Evolutionary conservation across 64 coral and sea anemone species (phyloP), one percentile per base, ranked within the genome.

Genomic region (Anthopleura sola): DNA sequence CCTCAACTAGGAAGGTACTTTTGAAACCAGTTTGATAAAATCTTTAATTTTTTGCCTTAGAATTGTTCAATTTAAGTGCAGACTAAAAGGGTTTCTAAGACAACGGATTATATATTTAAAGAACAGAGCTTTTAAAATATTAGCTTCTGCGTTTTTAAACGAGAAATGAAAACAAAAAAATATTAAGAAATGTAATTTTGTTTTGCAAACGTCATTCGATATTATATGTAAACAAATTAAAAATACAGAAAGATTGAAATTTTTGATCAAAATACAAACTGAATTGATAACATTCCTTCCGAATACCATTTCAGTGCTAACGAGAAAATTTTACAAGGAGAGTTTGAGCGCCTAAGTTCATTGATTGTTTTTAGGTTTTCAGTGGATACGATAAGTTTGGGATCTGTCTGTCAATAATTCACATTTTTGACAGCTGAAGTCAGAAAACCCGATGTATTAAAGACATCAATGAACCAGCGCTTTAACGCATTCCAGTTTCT

Each of bases 401-500:
- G n/a, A 71, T 34, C 66, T n/a, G 34, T 71, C 66, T 71, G 66
- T 71, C 66, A 71, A 36, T 71, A 34, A 71, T 71, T 71, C 29
- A 71, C 34, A 71, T 71, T 32, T 29, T 71, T 71, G 66, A 71
- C 66, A 32, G 66, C 26, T 71, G 31, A 71, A 71, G 66, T 71
- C 13, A 71, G 26, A 71, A 32, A 29, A 33, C 10, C 9, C 24
- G 9, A 62, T n/a, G 24, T 24, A n/a, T 44, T 44, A 66, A 26
- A 66, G 23, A 9, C 9, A 66, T 23, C 60, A 66, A 10, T 66
- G 24, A 71, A 71, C 58, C 10, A 5, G 50, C 16, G 16, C 11
- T 17, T 53, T 53, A 6, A 53, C 6, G 11, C 50, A 14, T 5
- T 62, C 58, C 58, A 62, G 19, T 62, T 62, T 62, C 40, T 44